Evolutionary conservation across 2,797 vertebrate species (phyloP).

Genomic region (Philypnodon macrostomus): DNA sequence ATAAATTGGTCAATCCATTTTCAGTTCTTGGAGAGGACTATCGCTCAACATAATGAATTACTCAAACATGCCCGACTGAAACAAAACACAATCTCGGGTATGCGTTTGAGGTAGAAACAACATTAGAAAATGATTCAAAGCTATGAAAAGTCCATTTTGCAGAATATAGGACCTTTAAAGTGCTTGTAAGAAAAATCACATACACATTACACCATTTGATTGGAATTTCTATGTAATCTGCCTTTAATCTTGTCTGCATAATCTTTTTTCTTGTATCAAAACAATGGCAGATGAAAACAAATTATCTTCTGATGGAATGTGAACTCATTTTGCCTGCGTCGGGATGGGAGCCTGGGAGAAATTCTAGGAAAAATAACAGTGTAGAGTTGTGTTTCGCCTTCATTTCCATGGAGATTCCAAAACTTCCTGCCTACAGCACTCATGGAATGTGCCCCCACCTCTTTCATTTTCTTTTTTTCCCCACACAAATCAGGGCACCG

Average conservation of each 20-base stretch:
- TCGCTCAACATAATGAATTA: no score
- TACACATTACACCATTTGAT: not conserved
- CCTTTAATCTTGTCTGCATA: slow-evolving; percentile 1
- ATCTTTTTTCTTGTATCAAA: slow-evolving; percentile 30
- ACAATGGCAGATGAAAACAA: slow-evolving; percentile 32
- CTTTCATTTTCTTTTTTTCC: slow-evolving; percentile 54
- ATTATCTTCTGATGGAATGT: slow-evolving; percentile 32
- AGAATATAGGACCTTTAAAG: no score
- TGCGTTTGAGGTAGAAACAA: no score
- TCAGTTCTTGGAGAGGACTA: no score
- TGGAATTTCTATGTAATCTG: not conserved
- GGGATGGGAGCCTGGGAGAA: slow-evolving; percentile 51
- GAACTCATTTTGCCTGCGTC: slow-evolving; percentile 50
- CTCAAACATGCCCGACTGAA: no score
- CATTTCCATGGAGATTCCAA: slow-evolving; percentile 80
- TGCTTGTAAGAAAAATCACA: no score
- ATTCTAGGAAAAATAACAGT: slow-evolving; percentile 70
- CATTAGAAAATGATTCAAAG: no score
- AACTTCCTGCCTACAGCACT: slow-evolving; percentile 76
- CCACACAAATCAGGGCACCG: slow-evolving; percentile 72
- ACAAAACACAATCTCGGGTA: no score
- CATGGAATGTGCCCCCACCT: slow-evolving; percentile 70
- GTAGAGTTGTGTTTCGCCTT: slow-evolving; percentile 72
- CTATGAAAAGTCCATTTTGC: no score
- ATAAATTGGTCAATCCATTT: no score